Conservation (phyloP, 1,140 invertebrate genomes). For the Musca vetustissima region DNA sequence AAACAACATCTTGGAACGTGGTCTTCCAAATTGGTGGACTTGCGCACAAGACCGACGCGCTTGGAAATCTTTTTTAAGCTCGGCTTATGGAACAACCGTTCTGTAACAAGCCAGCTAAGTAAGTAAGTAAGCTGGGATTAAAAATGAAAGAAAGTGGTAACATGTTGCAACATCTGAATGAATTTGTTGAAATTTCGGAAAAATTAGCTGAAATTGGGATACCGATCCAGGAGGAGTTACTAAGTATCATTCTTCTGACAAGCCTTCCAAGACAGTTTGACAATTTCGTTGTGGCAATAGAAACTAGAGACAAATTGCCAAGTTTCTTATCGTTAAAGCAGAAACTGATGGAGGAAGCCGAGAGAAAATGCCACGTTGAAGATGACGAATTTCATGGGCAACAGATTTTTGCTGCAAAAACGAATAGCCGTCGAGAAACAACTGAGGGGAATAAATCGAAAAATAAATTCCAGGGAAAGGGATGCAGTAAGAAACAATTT, state of each 20-base stretch:
- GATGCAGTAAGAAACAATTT: not conserved
- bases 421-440: not conserved
- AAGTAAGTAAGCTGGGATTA: too few relatives aligned
- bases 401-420: conserved; percentile 5
- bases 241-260: conserved; percentile 15
- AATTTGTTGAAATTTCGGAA: too few relatives aligned
- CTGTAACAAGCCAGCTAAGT: too few relatives aligned
- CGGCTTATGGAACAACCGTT: too few relatives aligned
- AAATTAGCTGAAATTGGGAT: too few relatives aligned
- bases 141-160: too few relatives aligned
- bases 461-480: not conserved
- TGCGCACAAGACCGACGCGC: too few relatives aligned
- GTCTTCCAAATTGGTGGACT: too few relatives aligned
- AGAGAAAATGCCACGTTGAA: conserved; percentile 9
- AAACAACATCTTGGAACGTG: too few relatives aligned
- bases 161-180: too few relatives aligned
- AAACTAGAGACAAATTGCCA: too few relatives aligned
- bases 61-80: too few relatives aligned
- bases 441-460: not conserved
- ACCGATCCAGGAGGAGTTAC: conserved; percentile 20
- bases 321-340: conserved; percentile 8
- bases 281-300: conserved; percentile 30
- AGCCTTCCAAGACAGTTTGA: conserved; percentile 18
- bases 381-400: not conserved
- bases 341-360: conserved; percentile 25